phyloP scores from a whole-genome alignment of 1,140 invertebrate genomes.

The Oryctes rhinoceros region DNA sequence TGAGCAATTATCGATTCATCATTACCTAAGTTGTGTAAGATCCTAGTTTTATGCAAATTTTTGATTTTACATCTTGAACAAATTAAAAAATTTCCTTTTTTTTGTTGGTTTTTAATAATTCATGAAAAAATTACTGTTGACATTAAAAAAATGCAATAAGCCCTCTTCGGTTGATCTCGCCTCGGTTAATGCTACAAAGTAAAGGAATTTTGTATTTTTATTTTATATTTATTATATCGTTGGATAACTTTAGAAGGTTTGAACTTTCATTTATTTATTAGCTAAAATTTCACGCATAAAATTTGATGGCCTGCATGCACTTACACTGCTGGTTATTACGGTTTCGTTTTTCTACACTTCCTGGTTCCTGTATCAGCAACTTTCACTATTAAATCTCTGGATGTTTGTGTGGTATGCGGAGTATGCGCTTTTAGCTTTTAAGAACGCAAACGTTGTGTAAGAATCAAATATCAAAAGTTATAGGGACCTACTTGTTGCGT shows the following conservation, averaged over 20 bases:
- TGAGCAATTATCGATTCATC: too few relatives aligned
- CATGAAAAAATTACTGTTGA: too few relatives aligned
- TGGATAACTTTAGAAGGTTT: background rate
- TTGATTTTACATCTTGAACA: too few relatives aligned
- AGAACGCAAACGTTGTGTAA: background rate
- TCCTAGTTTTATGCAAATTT: too few relatives aligned
- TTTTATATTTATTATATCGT: too few relatives aligned
- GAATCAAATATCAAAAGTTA: background rate
- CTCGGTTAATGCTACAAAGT: too few relatives aligned
- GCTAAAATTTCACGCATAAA: background rate
- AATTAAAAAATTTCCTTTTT: too few relatives aligned
- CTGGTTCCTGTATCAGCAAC: background rate
- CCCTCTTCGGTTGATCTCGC: too few relatives aligned
- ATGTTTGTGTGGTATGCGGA: background rate
- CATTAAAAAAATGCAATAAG: too few relatives aligned
- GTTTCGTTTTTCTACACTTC: background rate
- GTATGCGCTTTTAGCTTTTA: conserved; percentile 1
- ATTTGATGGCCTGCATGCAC: background rate
- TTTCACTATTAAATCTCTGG: conserved; percentile 22
- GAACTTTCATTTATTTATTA: conserved; percentile 23
- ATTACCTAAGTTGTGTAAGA: too few relatives aligned
- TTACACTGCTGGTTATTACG: background rate
- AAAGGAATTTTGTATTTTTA: too few relatives aligned
- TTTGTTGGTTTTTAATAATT: too few relatives aligned
- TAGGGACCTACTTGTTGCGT: background rate